Percentiles rank a stretch among this genome's conserved stretches.
These are phyloP conservation scores for Ictidomys tridecemlineatus DNA, from an alignment of 2,113 vertebrate genomes.

Conservation along the genomic window DNA sequence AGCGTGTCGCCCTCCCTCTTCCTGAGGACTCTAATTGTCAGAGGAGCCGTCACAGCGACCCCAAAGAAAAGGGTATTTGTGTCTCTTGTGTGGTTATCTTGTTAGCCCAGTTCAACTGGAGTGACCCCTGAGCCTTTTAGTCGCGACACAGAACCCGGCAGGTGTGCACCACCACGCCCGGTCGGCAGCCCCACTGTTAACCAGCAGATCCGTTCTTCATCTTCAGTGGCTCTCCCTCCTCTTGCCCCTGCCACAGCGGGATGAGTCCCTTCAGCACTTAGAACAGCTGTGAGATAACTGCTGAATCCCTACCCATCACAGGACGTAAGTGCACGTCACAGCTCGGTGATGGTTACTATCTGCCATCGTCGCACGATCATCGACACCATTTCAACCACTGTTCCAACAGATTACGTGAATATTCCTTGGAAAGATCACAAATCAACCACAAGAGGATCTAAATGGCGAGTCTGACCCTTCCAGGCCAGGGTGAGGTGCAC, in stretches of 20 bases:
- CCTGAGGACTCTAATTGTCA: too few species aligned
- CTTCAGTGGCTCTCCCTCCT: background rate
- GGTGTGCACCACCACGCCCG: too few species aligned
- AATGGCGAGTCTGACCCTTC: background rate
- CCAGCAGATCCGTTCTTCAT: background rate
- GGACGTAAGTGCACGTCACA: constrained; percentile 62
- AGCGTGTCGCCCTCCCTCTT: too few species aligned
- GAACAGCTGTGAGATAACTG: constrained; percentile 69
- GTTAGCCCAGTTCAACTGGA: too few species aligned
- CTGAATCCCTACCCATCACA: constrained; percentile 33
- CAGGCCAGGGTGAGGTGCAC: too few species aligned
- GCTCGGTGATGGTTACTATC: constrained; percentile 65
- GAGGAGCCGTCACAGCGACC: too few species aligned
- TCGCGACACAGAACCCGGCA: too few species aligned
- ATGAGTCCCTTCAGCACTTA: background rate
- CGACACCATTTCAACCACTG: constrained; percentile 62
- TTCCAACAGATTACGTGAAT: background rate
- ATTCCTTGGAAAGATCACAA: constrained; percentile 43
- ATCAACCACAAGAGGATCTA: constrained; percentile 42
- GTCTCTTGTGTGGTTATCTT: too few species aligned
- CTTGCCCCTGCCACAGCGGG: background rate
- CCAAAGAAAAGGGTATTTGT: too few species aligned
- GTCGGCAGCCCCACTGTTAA: too few species aligned
- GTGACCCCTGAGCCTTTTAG: too few species aligned
- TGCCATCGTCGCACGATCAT: background rate